Percentiles rank a stretch among this genome's conserved stretches.
These are phyloP conservation scores for Nemotelus pantherinus DNA, from an alignment of 2,888 invertebrate genomes.

Conservation along the genomic window DNA sequence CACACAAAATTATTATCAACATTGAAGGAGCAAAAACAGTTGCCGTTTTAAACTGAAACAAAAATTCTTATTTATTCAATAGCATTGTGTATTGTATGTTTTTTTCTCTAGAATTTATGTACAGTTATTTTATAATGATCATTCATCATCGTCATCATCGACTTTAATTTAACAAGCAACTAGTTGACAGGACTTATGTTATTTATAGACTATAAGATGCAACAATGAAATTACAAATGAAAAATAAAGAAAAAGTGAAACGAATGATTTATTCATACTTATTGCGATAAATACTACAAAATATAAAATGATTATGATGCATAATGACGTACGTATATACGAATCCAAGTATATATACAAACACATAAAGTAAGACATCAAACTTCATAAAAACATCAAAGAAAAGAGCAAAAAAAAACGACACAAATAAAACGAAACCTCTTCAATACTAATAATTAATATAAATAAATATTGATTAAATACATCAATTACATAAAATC, in stretches of 20 bases:
- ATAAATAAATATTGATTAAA: not conserved
- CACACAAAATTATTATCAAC: not conserved
- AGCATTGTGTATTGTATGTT: not conserved
- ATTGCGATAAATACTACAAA: too few relatives aligned
- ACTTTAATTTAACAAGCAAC: not conserved
- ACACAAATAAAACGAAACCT: conserved; percentile 28
- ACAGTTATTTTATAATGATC: conserved; percentile 25
- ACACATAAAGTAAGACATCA: conserved; percentile 12
- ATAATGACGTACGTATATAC: not conserved
- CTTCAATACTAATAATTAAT: conserved; percentile 31
- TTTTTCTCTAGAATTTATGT: conserved; percentile 29
- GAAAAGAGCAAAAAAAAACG: conserved; percentile 11
- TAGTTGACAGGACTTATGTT: conserved; percentile 20
- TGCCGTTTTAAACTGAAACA: not conserved
- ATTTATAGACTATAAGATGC: not conserved
- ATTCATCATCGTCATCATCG: not conserved
- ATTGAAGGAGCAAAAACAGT: not conserved
- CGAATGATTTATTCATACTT: too few relatives aligned
- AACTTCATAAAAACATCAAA: not conserved
- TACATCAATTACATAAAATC: not conserved
- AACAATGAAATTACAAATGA: not conserved
- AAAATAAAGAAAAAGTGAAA: not conserved
- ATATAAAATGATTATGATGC: not conserved
- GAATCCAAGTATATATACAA: conserved; percentile 21
- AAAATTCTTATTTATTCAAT: conserved; percentile 18